Base-by-base conservation (phyloP, 2,888 invertebrate species). In the Diploptera punctata region DNA sequence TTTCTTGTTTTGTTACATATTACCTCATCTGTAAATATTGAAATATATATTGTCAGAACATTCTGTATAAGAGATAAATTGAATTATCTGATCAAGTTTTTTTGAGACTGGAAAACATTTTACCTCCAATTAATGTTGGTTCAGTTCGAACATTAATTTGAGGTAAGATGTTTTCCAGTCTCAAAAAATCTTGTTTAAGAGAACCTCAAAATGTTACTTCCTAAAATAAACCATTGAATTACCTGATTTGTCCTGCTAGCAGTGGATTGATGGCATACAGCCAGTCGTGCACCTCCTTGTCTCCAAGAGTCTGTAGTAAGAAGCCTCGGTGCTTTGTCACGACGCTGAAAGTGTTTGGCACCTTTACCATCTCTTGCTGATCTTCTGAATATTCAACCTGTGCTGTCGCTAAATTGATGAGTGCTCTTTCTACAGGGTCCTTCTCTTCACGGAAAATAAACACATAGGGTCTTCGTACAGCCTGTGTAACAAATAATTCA, bases 231-330 rank as follows among this genome's bases (percentile, higher is more conserved):
- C 1, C n/a, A 44, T 21, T 69, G 52, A 74, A 78, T 76, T 85
- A 93, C 91, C 95, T 91, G 81, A 97, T 97, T 85, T 97, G 96
- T 80, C 99, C 99, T 77, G 99, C 99, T 78, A 99, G 89, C 76
- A 99, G 88, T 69, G 99, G 99, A 87, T 99, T 99, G 81, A 99
- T 98, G 78, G 99, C 99, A 84, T 99, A 99, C 62, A 99, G 87
- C 99, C 99, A 99, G 84, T 99, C 99, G 84, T 99, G 96, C 60
- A 99, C 97, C 82, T 99, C 99, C 83, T 97, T 98, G 83, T 98
- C 98, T 74, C 94, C 95, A 76, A 98, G 86, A 0, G 99, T 98
- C 86, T 99, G 99, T 80, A 99, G 89, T 78, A 99, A 87, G 85
- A 98, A 99, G 74, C 98, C 98, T 79, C 98, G 91, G 84, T 99